phyloP scores from a whole-genome alignment of 2,888 invertebrate genomes.

The Troides aeacus region DNA sequence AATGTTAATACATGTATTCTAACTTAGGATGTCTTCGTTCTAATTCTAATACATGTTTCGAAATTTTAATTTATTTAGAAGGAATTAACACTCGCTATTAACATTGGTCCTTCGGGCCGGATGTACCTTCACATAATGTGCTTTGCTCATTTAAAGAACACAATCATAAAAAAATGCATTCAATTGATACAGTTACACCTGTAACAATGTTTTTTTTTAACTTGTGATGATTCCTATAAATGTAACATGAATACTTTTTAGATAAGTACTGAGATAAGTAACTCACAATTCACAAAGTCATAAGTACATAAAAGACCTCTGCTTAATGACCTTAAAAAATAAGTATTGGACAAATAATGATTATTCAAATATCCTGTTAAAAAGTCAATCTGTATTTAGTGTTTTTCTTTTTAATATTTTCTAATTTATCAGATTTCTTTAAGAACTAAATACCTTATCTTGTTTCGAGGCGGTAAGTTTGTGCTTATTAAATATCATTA shows the following conservation, averaged over 20 bases:
- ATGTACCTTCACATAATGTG: no score
- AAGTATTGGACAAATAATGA: slow-evolving; percentile 6
- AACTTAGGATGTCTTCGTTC: no score
- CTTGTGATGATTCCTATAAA: no score
- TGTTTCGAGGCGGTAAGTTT: not conserved
- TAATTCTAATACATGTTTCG: not conserved
- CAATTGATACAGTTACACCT: no score
- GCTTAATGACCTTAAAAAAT: not conserved
- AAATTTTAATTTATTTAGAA: not conserved
- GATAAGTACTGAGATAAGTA: slow-evolving; percentile 12
- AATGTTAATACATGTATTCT: not conserved
- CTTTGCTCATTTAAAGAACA: no score
- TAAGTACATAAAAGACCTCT: slow-evolving; percentile 10
- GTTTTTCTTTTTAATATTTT: not conserved
- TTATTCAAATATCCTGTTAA: not conserved
- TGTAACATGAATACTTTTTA: not conserved
- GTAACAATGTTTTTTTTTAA: no score
- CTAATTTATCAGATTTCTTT: not conserved
- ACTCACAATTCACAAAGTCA: not conserved
- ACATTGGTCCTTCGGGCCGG: no score
- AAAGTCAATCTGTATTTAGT: not conserved
- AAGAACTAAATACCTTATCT: not conserved
- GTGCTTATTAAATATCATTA: not conserved
- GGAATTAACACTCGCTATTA: no score
- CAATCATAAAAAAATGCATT: no score